Evolutionary conservation across 2,797 vertebrate species (phyloP).

Genomic region (Mus minutoides): DNA sequence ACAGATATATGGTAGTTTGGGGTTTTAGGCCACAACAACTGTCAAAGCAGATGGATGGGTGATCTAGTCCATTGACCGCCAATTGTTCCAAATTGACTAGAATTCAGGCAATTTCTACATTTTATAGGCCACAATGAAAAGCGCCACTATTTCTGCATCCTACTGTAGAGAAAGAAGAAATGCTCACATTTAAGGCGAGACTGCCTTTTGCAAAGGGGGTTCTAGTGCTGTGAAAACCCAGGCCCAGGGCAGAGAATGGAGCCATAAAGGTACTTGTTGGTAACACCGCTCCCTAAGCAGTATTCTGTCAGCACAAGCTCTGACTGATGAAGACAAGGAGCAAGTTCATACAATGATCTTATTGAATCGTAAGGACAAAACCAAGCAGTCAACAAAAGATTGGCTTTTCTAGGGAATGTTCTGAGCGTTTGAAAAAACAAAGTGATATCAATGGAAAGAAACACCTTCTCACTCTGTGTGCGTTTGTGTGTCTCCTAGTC

Average conservation of each 20-base stretch:
- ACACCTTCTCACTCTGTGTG: background rate
- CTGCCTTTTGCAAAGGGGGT: background rate
- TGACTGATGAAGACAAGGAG: background rate
- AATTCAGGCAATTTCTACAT: slow-evolving; percentile 58
- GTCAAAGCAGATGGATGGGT: slow-evolving; percentile 63
- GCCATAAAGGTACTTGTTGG: background rate
- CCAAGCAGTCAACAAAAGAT: background rate
- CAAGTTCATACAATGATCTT: background rate
- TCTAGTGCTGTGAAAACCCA: background rate
- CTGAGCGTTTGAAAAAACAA: background rate
- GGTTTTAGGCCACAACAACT: slow-evolving; percentile 52
- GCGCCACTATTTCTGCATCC: slow-evolving; percentile 26
- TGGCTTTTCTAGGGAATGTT: background rate
- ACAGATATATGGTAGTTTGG: slow-evolving; percentile 45
- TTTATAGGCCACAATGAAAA: slow-evolving; percentile 66
- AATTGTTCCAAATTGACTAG: slow-evolving; percentile 62
- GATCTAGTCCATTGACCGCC: slow-evolving; percentile 46
- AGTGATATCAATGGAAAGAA: background rate
- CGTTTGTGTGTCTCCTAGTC: background rate
- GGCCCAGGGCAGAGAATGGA: background rate
- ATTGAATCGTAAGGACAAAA: background rate
- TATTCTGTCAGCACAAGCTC: background rate
- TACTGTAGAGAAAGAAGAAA: background rate
- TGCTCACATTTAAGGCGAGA: background rate
- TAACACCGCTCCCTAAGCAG: background rate